phyloP scores from a whole-genome alignment of 1,140 invertebrate species.

The Anastatus disparis region DNA sequence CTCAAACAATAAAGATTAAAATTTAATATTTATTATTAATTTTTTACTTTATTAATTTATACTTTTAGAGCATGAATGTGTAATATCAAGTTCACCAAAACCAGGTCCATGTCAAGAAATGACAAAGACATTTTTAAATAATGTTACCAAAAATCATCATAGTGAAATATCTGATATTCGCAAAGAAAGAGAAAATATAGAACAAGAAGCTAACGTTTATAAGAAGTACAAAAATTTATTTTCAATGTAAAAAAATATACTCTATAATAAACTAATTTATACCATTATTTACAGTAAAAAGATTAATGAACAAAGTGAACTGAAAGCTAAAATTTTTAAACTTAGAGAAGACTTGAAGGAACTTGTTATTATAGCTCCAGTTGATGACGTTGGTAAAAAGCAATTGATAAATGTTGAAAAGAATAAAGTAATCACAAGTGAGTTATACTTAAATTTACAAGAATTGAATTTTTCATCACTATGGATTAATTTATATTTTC shows the following conservation, averaged over 20 bases:
- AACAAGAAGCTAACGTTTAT: conserved; percentile 37
- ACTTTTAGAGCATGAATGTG: conserved; percentile 34
- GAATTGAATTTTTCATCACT: not conserved
- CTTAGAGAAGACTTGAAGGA: conserved; percentile 42
- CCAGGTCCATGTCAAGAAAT: conserved; percentile 37
- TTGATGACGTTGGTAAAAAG: conserved; percentile 47
- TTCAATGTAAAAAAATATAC: not conserved
- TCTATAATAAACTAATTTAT: no score
- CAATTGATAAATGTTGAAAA: conserved; percentile 47
- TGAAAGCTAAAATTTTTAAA: conserved; percentile 49
- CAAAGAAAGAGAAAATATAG: conserved; percentile 38
- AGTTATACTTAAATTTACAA: conserved; percentile 21
- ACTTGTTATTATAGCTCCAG: conserved; percentile 40
- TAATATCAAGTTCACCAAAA: conserved; percentile 44
- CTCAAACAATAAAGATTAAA: not conserved
- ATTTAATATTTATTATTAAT: conserved; percentile 34
- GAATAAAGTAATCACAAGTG: conserved; percentile 50
- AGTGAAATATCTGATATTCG: conserved; percentile 29
- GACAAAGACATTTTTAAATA: conserved; percentile 44
- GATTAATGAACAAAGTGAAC: conserved; percentile 35
- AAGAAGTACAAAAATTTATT: conserved; percentile 42
- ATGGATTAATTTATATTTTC: conserved; percentile 19
- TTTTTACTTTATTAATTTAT: conserved; percentile 10
- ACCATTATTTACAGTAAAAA: conserved; percentile 41
- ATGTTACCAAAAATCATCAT: conserved; percentile 34